Conservation (phyloP, 2,797 vertebrate genomes). For the Sebastes trivittatus region DNA sequence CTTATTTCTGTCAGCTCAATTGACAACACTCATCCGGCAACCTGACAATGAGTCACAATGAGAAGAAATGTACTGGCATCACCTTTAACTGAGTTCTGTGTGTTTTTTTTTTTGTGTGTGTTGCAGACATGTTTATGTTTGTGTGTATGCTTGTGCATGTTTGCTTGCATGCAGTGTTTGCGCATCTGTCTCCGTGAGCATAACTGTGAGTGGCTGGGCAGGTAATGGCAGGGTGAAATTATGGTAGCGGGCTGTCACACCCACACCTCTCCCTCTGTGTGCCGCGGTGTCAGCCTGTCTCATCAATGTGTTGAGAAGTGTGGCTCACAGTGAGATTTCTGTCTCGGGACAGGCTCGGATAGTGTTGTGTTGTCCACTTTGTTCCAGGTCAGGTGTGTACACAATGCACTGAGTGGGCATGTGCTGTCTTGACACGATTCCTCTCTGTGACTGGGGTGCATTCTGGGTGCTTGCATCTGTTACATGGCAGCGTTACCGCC, state of each 20-base stretch:
- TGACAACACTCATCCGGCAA: constrained; percentile 70
- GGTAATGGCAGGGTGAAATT: constrained; percentile 81
- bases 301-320: constrained; percentile 76
- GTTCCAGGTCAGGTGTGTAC: constrained; percentile 80
- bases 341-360: constrained; percentile 63
- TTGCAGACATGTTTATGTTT: constrained; percentile 33
- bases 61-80: constrained; percentile 62
- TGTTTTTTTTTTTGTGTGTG: constrained; percentile 24
- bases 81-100: constrained; percentile 61
- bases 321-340: constrained; percentile 68
- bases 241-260: constrained; percentile 79
- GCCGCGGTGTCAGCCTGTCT: constrained; percentile 78
- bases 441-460: constrained; percentile 43
- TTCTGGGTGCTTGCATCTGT: constrained; percentile 49
- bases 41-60: constrained; percentile 76
- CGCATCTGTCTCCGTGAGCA: constrained; percentile 64
- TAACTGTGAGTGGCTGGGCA: constrained; percentile 74
- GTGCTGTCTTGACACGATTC: constrained; percentile 63
- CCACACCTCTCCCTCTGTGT: constrained; percentile 68
- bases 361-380: constrained; percentile 79
- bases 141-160: constrained; percentile 31
- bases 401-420: constrained; percentile 61
- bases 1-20: constrained; percentile 76
- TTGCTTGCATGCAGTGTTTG: constrained; percentile 55
- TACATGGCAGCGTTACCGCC: constrained; percentile 46